phyloP scores from a whole-genome alignment of 2,113 vertebrate genomes.

The Procavia capensis region DNA sequence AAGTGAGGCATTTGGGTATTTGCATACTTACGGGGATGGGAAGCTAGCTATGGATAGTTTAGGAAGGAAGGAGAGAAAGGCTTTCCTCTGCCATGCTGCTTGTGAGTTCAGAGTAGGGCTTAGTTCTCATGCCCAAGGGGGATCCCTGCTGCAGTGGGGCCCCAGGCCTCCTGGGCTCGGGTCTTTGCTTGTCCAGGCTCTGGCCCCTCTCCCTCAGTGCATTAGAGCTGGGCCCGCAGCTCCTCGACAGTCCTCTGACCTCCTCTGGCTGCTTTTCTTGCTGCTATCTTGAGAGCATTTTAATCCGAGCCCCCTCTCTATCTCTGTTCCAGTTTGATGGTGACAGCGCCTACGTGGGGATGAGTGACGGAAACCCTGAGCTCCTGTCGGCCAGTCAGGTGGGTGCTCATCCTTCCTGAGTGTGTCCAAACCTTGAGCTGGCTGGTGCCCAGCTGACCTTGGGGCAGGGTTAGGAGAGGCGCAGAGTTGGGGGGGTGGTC shows the following conservation, averaged over 20 bases:
- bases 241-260: neutral
- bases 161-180: neutral
- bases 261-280: neutral
- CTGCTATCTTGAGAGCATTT: neutral
- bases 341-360: conserved; percentile 98
- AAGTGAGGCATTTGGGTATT: neutral
- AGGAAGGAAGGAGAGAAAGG: neutral
- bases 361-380: conserved; percentile 98
- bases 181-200: neutral
- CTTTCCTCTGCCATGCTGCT: neutral
- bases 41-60: neutral
- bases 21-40: neutral
- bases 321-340: conserved; percentile 96
- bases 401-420: conserved; percentile 71
- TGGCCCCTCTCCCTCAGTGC: neutral
- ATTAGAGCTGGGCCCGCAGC: neutral
- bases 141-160: neutral
- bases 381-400: conserved; percentile 98
- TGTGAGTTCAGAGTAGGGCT: neutral
- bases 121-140: neutral
- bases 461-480: neutral
- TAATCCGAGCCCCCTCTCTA: conserved; percentile 78
- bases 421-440: neutral
- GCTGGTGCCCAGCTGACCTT: neutral
- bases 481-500: no score